These are phyloP conservation scores for Gordius sp. DNA, from an alignment of 2,888 invertebrate genomes.

Conservation along the genomic window DNA sequence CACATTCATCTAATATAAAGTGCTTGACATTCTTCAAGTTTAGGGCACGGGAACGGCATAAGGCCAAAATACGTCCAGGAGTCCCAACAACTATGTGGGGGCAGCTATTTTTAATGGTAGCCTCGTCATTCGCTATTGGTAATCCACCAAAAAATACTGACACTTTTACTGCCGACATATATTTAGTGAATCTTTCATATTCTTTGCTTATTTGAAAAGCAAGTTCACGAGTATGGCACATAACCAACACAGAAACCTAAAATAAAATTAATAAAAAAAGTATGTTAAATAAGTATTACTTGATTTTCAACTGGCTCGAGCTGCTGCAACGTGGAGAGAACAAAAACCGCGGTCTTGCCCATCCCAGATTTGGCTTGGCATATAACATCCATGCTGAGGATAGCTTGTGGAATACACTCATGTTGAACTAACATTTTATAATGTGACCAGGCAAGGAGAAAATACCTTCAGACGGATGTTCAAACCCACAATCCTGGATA, in stretches of 20 bases:
- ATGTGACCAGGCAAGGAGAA: constrained; percentile 5
- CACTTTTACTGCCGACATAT: constrained; percentile 59
- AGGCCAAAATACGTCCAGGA: constrained; percentile 76
- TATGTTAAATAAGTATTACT: constrained; percentile 24
- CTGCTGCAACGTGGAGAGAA: constrained; percentile 86
- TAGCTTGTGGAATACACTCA: constrained; percentile 97
- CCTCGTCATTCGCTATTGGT: constrained; percentile 83
- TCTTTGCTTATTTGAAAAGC: constrained; percentile 99
- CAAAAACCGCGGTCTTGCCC: constrained; percentile 99
- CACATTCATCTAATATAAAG: constrained; percentile 95
- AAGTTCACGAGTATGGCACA: constrained; percentile 95
- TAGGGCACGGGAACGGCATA: constrained; percentile 66
- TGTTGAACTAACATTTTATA: constrained; percentile 52
- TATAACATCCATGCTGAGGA: constrained; percentile 91
- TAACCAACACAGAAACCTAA: constrained; percentile 73
- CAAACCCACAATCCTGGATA: constrained; percentile 94
- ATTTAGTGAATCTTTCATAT: constrained; percentile 94
- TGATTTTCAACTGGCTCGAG: constrained; percentile 79
- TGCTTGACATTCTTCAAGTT: constrained; percentile 84
- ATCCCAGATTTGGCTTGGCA: constrained; percentile 99
- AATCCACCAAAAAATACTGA: constrained; percentile 95
- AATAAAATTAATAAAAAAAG: no score
- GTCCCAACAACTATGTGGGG: constrained; percentile 98
- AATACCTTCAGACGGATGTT: constrained; percentile 90
- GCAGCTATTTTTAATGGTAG: constrained; percentile 64